Base-by-base conservation (phyloP, 1,140 invertebrate species). In the Paralvinella palmiformis region DNA sequence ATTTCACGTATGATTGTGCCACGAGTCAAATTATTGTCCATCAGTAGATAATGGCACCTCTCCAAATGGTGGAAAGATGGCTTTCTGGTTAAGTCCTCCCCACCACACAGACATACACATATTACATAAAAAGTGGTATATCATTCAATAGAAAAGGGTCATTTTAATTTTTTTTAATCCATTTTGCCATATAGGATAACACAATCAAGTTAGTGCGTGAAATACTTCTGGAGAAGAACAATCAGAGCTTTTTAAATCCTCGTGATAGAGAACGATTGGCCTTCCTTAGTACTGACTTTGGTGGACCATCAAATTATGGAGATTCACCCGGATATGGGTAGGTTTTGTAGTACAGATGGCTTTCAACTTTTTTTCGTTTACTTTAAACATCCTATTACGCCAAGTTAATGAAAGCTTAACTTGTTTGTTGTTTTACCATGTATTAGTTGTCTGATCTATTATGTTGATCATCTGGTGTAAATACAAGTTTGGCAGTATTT, bases 231-330 rank as follows among this genome's bases (percentile, higher is more conserved):
- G 71, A 74, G 58, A 70, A 72, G 55, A 73, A 76, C 35, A 56
- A 64, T 84, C 88, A 64, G 85, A 86, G 68, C 87, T 90, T 68
- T 45, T 85, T 90, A 3, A 87, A 88, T 71, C 75, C 91, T 72
- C 88, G 91, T 72, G 90, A 89, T 0, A 84, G 87, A 44, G 89
- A 92, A 72, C 90, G 91, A 74, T 80, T 92, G 1, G 87, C 88
- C 35, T 90, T 89, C 74, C 79, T 92, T 0, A 87, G 88, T 70
- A 88, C 74, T 29, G 62, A 65, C 59, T 56, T 78, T 77, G 35
- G 62, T n/a, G n/a, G n/a, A 55, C 62, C 32, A 13, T 33, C 45
- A 22, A 29, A 58, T 13, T 31, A 64, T 29, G 63, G 45, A 17
- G 33, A 59, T n/a, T 64, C 63, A 1, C 55, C 63, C 6, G n/a